These are phyloP conservation scores for Drosophila cognata DNA, from an alignment of 2,888 invertebrate genomes.

Conservation along the genomic window DNA sequence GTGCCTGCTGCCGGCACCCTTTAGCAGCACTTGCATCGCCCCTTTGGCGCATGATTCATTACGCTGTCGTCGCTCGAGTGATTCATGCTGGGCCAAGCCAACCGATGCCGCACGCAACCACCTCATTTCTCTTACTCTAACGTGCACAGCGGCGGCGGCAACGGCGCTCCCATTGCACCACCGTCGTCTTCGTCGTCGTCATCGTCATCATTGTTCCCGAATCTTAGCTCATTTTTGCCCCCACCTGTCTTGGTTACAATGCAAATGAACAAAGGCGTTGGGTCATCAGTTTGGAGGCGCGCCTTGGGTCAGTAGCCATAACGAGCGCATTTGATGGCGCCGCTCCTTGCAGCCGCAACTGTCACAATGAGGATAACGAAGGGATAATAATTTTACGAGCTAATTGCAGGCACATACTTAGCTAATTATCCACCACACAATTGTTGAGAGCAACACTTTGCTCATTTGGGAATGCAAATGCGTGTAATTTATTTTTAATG, in stretches of 20 bases:
- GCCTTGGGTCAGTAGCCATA: constrained; percentile 44
- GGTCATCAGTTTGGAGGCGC: constrained; percentile 36
- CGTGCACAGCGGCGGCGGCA: constrained; percentile 7
- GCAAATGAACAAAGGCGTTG: constrained; percentile 33
- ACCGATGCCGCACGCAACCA: constrained; percentile 59
- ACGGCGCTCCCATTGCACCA: constrained; percentile 49
- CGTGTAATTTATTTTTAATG: background rate
- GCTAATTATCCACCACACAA: constrained; percentile 18
- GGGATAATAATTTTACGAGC: constrained; percentile 15
- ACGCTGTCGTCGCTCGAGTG: constrained; percentile 59
- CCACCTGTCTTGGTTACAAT: constrained; percentile 26
- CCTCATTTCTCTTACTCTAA: constrained; percentile 49
- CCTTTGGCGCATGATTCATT: constrained; percentile 65
- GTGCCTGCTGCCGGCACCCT: constrained; percentile 44
- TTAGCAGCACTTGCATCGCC: constrained; percentile 8
- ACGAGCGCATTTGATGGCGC: constrained; percentile 46
- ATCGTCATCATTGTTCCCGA: constrained; percentile 28
- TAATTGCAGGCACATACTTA: constrained; percentile 30
- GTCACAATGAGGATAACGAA: constrained; percentile 8
- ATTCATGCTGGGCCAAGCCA: constrained; percentile 59
- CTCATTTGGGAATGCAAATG: constrained; percentile 16
- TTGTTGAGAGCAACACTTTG: constrained; percentile 4
- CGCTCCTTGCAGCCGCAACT: constrained; percentile 39
- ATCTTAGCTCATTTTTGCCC: constrained; percentile 25
- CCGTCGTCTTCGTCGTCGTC: background rate